Base-by-base conservation (phyloP, 2,113 vertebrate species). In the Panthera uncia region DNA sequence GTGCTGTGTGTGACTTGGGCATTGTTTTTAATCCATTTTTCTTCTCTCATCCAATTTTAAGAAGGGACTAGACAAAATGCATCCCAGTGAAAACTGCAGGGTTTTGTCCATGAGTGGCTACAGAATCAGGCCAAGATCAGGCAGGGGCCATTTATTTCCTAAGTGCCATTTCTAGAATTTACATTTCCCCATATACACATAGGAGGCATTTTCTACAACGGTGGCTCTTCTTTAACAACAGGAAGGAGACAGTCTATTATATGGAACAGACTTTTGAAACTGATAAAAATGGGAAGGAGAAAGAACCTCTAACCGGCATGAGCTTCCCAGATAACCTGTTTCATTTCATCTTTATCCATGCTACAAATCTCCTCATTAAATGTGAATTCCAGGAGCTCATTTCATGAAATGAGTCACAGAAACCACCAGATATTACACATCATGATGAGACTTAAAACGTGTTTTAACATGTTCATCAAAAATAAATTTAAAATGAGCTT, bases 401-500 rank as follows among this genome's bases (percentile, higher is more conserved):
- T 85, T 92, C 85, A 41, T 65, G 38, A 90, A 92, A 93, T 38
- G 36, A 65, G 81, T 88, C 83, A 96, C 7, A 97, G 74, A 95
- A 95, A 95, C 80, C 69, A 91, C 69, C 29, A 7, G 25, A 50
- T 29, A 81, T 31, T 65, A 78, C 13, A 94, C 16, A 91, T 84
- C 31, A 61, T 19, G 66, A 78, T 66, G 38, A 87, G 63, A 57
- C n/a, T 63, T 61, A 31, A 76, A 82, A 95, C 74, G 48, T 27
- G 3, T 78, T 41, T 55, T 74, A 83, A 65, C n/a, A 84, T 76
- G 66, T 86, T 90, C 79, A 13, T 92, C 6, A 89, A 97, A 96
- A 74, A 57, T 69, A 89, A 97, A 95, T 65, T 76, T 38, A 52
- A 68, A 76, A 19, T 57, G 61, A 78, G 45, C n/a, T 93, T 97